Percentiles rank a stretch among this genome's conserved stretches.
These are phyloP conservation scores for Papilio elwesi DNA, from an alignment of 2,888 invertebrate species.

Conservation along the genomic window DNA sequence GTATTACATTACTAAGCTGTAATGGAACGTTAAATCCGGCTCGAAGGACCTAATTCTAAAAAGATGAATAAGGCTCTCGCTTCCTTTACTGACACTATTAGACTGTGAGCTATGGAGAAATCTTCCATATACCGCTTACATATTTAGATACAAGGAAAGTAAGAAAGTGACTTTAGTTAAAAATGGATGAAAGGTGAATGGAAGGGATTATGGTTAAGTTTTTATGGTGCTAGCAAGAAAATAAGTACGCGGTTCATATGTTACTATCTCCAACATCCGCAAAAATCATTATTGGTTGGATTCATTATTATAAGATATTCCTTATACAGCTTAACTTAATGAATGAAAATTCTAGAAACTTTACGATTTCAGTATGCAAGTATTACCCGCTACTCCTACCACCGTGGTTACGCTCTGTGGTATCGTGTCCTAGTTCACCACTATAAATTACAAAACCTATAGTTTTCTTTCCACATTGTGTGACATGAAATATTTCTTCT, in stretches of 20 bases:
- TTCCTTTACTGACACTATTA: neutral
- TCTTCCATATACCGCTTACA: too few species aligned
- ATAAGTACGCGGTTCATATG: too few species aligned
- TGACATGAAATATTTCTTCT: neutral
- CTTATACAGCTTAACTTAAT: too few species aligned
- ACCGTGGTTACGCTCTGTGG: neutral
- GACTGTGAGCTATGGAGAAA: neutral
- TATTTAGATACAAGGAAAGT: too few species aligned
- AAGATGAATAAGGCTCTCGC: neutral
- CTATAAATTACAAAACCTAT: slow-evolving; percentile 7
- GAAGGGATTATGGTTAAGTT: too few species aligned
- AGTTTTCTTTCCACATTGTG: neutral
- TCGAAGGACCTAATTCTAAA: slow-evolving; percentile 6
- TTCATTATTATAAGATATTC: too few species aligned
- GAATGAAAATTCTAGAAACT: too few species aligned
- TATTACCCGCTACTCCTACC: neutral
- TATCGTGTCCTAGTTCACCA: slow-evolving; percentile 10
- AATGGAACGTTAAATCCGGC: slow-evolving; percentile 8
- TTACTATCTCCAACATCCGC: too few species aligned
- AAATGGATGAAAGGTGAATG: too few species aligned
- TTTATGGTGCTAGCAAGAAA: too few species aligned
- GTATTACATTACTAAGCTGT: slow-evolving; percentile 7
- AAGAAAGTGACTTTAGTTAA: too few species aligned
- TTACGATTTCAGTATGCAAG: neutral
- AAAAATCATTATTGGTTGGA: too few species aligned